Conservation (phyloP, 1,140 invertebrate species). For the Aphidius gifuensis region DNA sequence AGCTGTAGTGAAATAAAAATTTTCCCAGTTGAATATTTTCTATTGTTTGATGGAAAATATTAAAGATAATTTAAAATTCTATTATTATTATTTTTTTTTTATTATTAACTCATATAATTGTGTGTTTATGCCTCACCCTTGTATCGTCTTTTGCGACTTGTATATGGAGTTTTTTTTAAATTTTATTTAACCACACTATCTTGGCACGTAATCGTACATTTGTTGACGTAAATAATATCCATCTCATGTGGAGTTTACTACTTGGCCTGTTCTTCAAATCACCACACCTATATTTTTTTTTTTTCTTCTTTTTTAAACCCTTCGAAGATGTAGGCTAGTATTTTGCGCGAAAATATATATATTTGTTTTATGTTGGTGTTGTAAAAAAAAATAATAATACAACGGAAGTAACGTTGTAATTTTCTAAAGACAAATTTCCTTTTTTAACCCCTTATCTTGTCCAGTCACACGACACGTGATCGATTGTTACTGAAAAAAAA, state of each 20-base stretch:
- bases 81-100: no score
- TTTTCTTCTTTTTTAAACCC: background rate
- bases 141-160: background rate
- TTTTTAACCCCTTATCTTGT: constrained; percentile 34
- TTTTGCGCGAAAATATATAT: background rate
- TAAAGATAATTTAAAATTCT: no score
- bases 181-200: background rate
- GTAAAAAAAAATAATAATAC: no score
- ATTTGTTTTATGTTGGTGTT: background rate
- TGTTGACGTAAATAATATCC: no score
- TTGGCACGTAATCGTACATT: background rate
- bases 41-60: no score
- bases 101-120: no score
- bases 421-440: constrained; percentile 51
- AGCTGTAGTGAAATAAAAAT: no score
- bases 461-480: constrained; percentile 35
- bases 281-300: constrained; percentile 3
- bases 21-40: no score
- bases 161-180: background rate
- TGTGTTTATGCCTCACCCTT: background rate
- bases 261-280: background rate
- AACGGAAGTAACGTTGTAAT: constrained; percentile 39
- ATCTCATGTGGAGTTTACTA: no score
- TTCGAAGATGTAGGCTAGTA: background rate
- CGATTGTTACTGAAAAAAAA: constrained; percentile 27